Conservation (phyloP, 2,888 invertebrate species). For the Oasisia sp. region DNA sequence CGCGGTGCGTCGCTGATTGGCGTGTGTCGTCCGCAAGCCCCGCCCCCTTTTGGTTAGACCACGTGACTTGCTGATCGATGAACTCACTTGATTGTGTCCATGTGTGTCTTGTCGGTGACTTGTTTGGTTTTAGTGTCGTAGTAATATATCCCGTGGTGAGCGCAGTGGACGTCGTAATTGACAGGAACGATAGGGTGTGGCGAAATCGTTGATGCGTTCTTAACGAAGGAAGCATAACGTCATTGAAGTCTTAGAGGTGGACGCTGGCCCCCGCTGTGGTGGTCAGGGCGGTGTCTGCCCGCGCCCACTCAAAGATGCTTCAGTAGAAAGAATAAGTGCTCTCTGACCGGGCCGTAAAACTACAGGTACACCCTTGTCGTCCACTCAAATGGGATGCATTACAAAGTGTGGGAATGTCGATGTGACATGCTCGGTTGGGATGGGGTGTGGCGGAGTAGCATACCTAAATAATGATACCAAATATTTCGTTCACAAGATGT, state of each 20-base stretch:
- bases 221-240: background rate
- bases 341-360: background rate
- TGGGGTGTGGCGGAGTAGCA: no score
- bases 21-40: background rate
- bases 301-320: background rate
- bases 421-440: no score
- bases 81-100: background rate
- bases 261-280: background rate
- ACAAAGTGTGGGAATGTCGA: no score
- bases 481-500: no score
- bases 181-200: conserved; percentile 3
- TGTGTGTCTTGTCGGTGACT: background rate
- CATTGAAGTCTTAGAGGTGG: background rate
- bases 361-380: background rate
- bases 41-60: background rate
- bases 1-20: background rate
- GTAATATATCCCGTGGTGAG: background rate
- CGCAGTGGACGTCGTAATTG: background rate
- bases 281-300: background rate
- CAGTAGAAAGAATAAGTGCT: background rate
- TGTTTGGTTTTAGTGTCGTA: background rate
- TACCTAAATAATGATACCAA: no score
- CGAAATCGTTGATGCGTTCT: background rate
- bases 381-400: background rate
- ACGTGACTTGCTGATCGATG: background rate